These are phyloP conservation scores for Urocyon cinereoargenteus DNA, from an alignment of 2,797 vertebrate species.

Conservation along the genomic window DNA sequence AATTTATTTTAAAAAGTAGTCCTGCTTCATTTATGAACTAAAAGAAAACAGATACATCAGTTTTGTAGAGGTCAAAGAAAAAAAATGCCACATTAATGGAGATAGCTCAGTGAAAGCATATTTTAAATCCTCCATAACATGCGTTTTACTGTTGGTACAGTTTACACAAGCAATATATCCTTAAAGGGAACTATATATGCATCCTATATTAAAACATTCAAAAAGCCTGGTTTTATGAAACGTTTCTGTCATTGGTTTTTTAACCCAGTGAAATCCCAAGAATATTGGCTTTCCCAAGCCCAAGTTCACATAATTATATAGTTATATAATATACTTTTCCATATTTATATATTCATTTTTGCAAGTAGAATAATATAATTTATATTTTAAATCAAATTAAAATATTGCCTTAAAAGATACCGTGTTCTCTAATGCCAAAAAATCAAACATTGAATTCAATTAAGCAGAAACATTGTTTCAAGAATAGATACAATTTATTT, in stretches of 20 bases:
- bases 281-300: not conserved
- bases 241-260: conserved; percentile 22
- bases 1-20: not conserved
- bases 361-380: conserved; percentile 15
- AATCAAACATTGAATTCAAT: conserved; percentile 45
- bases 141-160: not conserved
- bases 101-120: not conserved
- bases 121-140: not conserved
- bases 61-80: conserved; percentile 2
- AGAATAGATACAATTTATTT: conserved; percentile 40
- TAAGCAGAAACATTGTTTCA: not conserved
- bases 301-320: not conserved
- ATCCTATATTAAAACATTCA: not conserved
- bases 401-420: not conserved
- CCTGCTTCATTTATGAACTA: conserved; percentile 21
- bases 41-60: conserved; percentile 23
- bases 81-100: not conserved
- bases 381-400: conserved; percentile 54
- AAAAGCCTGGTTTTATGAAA: conserved; percentile 14
- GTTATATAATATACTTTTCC: not conserved
- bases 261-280: not conserved
- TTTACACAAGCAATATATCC: conserved; percentile 3
- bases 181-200: conserved; percentile 7
- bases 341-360: conserved; percentile 13
- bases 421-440: conserved; percentile 30